phyloP scores from a whole-genome alignment of 2,113 vertebrate genomes.

The Cyphomyrus discorhynchus region DNA sequence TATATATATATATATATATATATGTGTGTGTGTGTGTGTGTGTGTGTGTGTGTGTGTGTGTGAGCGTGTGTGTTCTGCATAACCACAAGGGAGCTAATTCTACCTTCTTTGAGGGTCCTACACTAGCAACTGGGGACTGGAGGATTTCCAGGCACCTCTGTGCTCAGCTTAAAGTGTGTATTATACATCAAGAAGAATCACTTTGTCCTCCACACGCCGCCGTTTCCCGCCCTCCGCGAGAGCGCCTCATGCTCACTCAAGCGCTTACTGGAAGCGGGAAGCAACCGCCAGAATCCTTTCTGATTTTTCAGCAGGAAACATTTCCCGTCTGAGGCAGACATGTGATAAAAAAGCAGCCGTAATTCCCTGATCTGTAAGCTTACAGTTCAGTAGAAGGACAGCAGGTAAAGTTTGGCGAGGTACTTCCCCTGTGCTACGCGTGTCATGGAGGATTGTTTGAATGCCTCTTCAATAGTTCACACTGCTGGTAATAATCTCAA shows the following conservation, averaged over 20 bases:
- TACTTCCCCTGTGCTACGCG: background rate
- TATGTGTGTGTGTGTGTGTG: too few species aligned
- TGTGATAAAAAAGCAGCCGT: background rate
- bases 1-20: too few species aligned
- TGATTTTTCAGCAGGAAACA: constrained; percentile 1
- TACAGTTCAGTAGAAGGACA: background rate
- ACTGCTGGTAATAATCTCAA: background rate
- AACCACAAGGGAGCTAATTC: background rate
- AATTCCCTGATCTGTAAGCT: background rate
- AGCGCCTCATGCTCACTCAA: background rate
- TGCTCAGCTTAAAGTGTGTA: background rate
- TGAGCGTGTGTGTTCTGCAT: background rate
- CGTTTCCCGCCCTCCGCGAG: background rate
- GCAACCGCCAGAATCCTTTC: background rate
- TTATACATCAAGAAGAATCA: background rate
- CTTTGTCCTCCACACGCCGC: background rate
- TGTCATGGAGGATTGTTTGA: background rate
- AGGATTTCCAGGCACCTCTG: background rate
- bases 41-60: background rate
- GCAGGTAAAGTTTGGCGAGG: background rate
- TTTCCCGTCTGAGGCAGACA: background rate
- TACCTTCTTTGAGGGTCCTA: background rate
- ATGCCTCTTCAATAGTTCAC: background rate
- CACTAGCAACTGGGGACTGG: background rate
- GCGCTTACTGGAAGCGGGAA: background rate